Percentiles rank a stretch among this genome's conserved stretches.
phyloP scores from a whole-genome alignment of 2,797 vertebrate species.

The Sparidentex hasta region DNA sequence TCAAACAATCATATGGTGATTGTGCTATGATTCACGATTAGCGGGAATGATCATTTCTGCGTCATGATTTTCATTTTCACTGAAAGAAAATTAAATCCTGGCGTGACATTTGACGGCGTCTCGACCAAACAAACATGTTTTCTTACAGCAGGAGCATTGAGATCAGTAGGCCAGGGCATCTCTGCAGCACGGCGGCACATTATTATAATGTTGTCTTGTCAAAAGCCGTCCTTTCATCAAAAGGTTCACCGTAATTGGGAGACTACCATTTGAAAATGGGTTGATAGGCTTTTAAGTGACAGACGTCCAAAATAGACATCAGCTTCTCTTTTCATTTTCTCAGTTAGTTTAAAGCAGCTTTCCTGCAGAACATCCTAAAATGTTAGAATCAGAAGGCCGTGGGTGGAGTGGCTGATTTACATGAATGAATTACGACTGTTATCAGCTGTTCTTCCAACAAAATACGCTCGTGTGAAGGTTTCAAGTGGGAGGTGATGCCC shows the following conservation, averaged over 20 bases:
- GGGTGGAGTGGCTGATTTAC: constrained; percentile 18
- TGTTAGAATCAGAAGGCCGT: neutral
- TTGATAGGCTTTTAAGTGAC: constrained; percentile 11
- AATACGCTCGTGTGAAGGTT: constrained; percentile 3
- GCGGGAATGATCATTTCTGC: too few relatives aligned
- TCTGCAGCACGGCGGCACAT: too few relatives aligned
- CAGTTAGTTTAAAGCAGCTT: neutral
- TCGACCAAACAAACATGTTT: too few relatives aligned
- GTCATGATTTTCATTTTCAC: too few relatives aligned
- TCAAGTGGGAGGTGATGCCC: neutral
- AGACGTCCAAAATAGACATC: constrained; percentile 5
- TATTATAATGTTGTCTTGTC: too few relatives aligned
- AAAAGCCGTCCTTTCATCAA: too few relatives aligned
- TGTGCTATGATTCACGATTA: too few relatives aligned
- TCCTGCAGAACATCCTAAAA: neutral
- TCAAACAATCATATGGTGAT: too few relatives aligned
- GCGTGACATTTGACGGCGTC: too few relatives aligned
- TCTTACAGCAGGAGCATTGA: too few relatives aligned
- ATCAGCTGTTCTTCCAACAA: constrained; percentile 19
- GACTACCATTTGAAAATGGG: constrained; percentile 16
- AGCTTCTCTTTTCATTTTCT: constrained; percentile 16
- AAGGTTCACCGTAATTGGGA: constrained; percentile 3
- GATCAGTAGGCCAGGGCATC: too few relatives aligned
- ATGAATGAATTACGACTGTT: constrained; percentile 18
- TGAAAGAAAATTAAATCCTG: too few relatives aligned